phyloP scores from a whole-genome alignment of 1,140 invertebrate genomes.

The Apis mellifera region DNA sequence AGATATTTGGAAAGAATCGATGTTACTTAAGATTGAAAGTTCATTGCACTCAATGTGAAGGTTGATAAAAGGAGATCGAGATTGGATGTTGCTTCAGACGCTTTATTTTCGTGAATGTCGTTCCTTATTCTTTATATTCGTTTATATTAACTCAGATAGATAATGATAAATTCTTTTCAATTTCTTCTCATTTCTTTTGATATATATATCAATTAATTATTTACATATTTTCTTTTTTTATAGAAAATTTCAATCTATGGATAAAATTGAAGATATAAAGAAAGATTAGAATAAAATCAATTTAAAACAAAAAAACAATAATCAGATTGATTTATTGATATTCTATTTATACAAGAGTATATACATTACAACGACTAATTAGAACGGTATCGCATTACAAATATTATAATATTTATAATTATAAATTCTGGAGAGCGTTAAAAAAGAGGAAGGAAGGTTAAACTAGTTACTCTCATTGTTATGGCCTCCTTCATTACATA shows the following conservation, averaged over 20 bases:
- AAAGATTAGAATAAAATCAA: slow-evolving; percentile 3
- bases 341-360: not conserved
- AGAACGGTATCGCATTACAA: not conserved
- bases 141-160: not conserved
- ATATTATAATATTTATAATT: not conserved
- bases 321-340: not conserved
- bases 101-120: slow-evolving; percentile 35
- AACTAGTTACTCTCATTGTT: slow-evolving; percentile 4
- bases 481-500: slow-evolving; percentile 24
- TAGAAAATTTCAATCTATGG: not conserved
- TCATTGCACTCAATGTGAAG: slow-evolving; percentile 15
- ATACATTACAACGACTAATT: not conserved
- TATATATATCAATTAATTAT: not conserved
- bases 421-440: not conserved
- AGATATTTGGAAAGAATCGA: not conserved
- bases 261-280: not conserved
- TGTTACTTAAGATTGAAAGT: slow-evolving; percentile 18
- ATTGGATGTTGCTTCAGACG: slow-evolving; percentile 22
- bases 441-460: too few species aligned
- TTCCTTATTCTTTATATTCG: not conserved
- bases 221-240: not conserved
- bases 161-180: not conserved
- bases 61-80: slow-evolving; percentile 36
- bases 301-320: not conserved
- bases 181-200: too few species aligned